These are phyloP conservation scores for Cheumatopsyche charites DNA, from an alignment of 1,140 invertebrate genomes.

Conservation along the genomic window DNA sequence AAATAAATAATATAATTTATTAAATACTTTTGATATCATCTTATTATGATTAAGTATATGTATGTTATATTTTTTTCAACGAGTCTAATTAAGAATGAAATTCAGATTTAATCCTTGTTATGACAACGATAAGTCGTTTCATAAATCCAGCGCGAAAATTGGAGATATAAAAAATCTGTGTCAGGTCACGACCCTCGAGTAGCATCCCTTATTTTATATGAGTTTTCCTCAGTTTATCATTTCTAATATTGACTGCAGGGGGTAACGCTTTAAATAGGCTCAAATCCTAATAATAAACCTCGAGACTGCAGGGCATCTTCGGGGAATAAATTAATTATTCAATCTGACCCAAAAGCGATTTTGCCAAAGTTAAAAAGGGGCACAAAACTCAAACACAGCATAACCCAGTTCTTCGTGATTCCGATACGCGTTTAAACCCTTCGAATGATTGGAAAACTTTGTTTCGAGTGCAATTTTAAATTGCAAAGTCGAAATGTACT, in stretches of 20 bases:
- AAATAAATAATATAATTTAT: no score
- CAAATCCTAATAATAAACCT: slow-evolving; percentile 36
- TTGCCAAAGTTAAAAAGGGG: slow-evolving; percentile 24
- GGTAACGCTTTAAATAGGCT: slow-evolving; percentile 7
- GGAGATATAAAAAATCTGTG: neutral
- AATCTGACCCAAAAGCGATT: slow-evolving; percentile 39
- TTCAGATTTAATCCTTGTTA: neutral
- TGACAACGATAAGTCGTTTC: no score
- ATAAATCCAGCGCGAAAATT: neutral
- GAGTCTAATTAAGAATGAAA: neutral
- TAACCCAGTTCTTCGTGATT: slow-evolving; percentile 32
- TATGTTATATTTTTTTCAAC: no score
- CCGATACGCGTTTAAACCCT: no score
- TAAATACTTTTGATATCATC: no score
- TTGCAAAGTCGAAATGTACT: no score
- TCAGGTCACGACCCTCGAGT: neutral
- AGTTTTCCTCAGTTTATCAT: neutral
- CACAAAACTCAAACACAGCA: slow-evolving; percentile 20
- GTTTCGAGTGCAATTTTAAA: no score
- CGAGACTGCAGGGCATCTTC: slow-evolving; percentile 17
- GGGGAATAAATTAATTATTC: slow-evolving; percentile 42
- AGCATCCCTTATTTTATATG: neutral
- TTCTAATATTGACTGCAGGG: neutral
- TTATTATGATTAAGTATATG: no score
- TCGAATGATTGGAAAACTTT: no score